Evolutionary conservation across 2,113 vertebrate genomes (phyloP).

Genomic region (Redunca redunca): DNA sequence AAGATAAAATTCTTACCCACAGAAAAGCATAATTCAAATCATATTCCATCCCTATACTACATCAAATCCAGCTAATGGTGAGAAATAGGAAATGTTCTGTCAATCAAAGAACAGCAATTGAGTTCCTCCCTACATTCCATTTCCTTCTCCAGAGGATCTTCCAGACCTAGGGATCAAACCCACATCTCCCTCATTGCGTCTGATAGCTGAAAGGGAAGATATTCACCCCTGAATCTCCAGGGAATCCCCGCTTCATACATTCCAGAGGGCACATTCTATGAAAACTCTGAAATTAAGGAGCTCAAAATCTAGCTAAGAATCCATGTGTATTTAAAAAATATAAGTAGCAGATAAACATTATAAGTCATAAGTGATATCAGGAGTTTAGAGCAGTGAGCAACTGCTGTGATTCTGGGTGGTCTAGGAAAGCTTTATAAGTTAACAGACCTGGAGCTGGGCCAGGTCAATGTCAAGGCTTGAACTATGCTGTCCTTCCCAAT

Average conservation of each 20-base stretch:
- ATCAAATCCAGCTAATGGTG: not conserved
- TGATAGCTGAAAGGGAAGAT: not conserved
- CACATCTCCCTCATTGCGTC: not conserved
- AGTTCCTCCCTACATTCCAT: not conserved
- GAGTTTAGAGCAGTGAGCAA: not conserved
- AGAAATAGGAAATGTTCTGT: not conserved
- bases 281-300: not conserved
- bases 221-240: not conserved
- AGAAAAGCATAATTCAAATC: not conserved
- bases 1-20: not conserved
- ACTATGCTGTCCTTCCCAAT: not conserved
- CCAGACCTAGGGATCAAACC: not conserved
- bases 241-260: not conserved
- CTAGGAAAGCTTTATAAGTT: not conserved
- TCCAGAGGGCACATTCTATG: not conserved
- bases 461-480: not conserved
- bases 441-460: not conserved
- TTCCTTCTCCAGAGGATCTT: not conserved
- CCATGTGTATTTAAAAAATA: slow-evolving; percentile 1
- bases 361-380: not conserved
- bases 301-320: not conserved
- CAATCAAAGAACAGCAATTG: not conserved
- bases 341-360: not conserved
- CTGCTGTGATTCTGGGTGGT: slow-evolving; percentile 34
- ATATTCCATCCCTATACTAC: not conserved